Evolutionary conservation across 1,140 invertebrate species (phyloP).

Genomic region (Leguminivora glycinivorella): DNA sequence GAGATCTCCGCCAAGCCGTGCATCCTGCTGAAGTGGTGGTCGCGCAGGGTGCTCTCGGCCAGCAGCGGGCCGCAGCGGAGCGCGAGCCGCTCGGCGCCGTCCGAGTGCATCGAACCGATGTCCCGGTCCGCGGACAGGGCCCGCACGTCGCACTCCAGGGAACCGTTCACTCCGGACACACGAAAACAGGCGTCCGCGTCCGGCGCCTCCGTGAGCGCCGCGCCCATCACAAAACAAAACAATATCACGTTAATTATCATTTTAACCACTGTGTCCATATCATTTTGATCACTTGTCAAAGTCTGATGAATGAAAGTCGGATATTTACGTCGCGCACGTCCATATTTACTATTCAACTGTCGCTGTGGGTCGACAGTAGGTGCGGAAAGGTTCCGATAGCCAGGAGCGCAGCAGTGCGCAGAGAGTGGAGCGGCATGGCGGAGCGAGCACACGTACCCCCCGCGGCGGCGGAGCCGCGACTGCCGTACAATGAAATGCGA

Average conservation of each 20-base stretch:
- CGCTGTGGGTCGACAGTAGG: constrained; percentile 42
- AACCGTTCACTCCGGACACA: constrained; percentile 80
- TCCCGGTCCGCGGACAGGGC: constrained; percentile 73
- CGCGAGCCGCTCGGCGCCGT: constrained; percentile 80
- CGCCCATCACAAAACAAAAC: constrained; percentile 76
- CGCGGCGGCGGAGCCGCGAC: constrained; percentile 64
- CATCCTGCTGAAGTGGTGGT: constrained; percentile 83
- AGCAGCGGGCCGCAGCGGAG: constrained; percentile 84
- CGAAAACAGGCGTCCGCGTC: constrained; percentile 78
- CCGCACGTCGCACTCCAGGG: constrained; percentile 79
- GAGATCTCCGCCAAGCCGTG: constrained; percentile 84
- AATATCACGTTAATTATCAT: constrained; percentile 75
- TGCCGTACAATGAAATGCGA: constrained; percentile 69
- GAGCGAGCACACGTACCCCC: constrained; percentile 57
- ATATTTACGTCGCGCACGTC: constrained; percentile 53
- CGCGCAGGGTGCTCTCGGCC: constrained; percentile 84
- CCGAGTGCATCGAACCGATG: constrained; percentile 81
- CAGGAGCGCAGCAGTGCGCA: constrained; percentile 58
- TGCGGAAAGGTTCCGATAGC: constrained; percentile 55
- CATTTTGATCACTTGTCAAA: constrained; percentile 72
- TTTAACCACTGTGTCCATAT: constrained; percentile 72
- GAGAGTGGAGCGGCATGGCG: constrained; percentile 41
- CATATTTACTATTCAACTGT: constrained; percentile 54
- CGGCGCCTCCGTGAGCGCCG: constrained; percentile 71
- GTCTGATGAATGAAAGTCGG: constrained; percentile 60